Base-by-base conservation (phyloP, 1,140 invertebrate species). In the Drosophila quadrilineata region DNA sequence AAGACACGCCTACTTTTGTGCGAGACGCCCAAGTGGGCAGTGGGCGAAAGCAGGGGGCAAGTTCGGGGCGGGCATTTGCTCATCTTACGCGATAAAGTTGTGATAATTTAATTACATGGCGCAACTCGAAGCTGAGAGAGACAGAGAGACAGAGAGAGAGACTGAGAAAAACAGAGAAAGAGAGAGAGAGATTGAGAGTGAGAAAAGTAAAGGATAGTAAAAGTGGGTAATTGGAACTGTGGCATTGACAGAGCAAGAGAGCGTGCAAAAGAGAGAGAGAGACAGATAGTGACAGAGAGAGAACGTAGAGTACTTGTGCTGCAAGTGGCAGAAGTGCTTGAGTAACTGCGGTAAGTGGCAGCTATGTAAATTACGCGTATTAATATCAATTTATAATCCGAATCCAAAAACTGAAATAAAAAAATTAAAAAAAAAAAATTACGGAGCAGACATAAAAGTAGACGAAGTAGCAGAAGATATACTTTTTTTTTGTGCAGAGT, bases 311-410 rank as follows among this genome's bases (percentile, higher is more conserved):
- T 3, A 24, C 6, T 24, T n/a, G 56, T 29, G 38, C 28, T 38
- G 56, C 43, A 41, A 56, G 50, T 62, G 40, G 64, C 57, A 43
- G 35, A 41, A 35, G 46, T 29, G 31, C 40, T 19, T 24, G 14
- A 53, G 49, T 10, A 28, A 12, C 40, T 53, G 53, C 26, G 53
- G 66, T 71, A 73, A 73, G 71, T 73, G 71, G 66, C 71, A 71
- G 59, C 67, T 70, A 73, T 70, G 71, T 73, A 74, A 74, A 74
- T 74, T 74, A 71, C 71, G 56, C 71, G 63, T 74, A 74, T 74
- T 74, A 67, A 74, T 74, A 74, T 71, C 63, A 71, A 74, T 74
- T 74, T 74, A 74, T 74, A 74, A 71, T 74, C 71, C 57, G 57
- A 60, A 71, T 60, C 48, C 54, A 54, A 66, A 74, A 60, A 63